Conservation (phyloP, 2,888 invertebrate species). For the Brachypalpus laphriformis region DNA sequence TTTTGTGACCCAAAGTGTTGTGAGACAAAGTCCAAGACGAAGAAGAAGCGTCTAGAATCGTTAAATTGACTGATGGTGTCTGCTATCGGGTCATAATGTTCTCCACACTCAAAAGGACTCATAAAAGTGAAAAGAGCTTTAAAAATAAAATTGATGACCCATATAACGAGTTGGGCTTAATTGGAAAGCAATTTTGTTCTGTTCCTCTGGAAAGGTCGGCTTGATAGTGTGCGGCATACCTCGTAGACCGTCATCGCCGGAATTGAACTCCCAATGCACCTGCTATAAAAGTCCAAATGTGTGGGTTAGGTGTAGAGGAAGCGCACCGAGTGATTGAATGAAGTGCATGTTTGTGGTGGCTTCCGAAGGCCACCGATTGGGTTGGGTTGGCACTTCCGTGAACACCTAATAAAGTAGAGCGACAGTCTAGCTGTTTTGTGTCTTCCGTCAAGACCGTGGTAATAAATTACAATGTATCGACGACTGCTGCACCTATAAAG, state of each 20-base stretch:
- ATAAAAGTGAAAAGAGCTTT: constrained; percentile 41
- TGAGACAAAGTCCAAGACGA: neutral
- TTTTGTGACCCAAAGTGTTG: neutral
- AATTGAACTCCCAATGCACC: constrained; percentile 25
- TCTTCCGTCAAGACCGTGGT: constrained; percentile 31
- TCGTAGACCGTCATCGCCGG: neutral
- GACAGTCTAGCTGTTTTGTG: constrained; percentile 35
- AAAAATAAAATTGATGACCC: constrained; percentile 29
- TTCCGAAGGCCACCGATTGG: constrained; percentile 51
- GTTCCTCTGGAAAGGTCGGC: neutral
- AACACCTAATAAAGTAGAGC: constrained; percentile 51
- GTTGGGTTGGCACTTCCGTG: constrained; percentile 53
- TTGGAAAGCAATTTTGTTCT: constrained; percentile 31
- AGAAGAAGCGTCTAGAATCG: constrained; percentile 1
- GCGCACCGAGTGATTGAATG: constrained; percentile 53
- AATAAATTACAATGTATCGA: constrained; percentile 57
- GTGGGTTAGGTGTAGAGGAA: constrained; percentile 9
- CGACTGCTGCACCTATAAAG: constrained; percentile 54
- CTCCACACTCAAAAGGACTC: constrained; percentile 40
- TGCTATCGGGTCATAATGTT: constrained; percentile 16
- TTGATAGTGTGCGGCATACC: neutral
- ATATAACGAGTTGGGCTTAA: constrained; percentile 34
- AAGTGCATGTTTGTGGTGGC: constrained; percentile 55
- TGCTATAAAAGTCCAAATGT: neutral
- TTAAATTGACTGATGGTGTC: constrained; percentile 33